These are phyloP conservation scores for Helogale parvula DNA, from an alignment of 2,113 vertebrate species.

Conservation along the genomic window DNA sequence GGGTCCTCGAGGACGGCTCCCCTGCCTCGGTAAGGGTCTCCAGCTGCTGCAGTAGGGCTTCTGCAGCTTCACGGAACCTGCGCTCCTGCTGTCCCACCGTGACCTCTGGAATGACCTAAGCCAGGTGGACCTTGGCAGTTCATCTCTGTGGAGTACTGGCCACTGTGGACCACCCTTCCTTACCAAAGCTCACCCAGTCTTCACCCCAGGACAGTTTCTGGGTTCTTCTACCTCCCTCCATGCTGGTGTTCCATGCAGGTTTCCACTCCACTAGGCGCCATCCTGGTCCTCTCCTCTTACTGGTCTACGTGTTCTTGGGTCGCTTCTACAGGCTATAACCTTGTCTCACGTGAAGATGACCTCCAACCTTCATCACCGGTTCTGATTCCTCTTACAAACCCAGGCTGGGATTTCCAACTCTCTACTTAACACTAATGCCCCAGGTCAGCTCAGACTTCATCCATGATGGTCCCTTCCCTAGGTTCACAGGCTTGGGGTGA, in stretches of 20 bases:
- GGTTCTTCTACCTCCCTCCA: neutral
- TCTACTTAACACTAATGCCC: neutral
- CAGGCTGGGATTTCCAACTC: neutral
- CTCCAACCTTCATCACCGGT: neutral
- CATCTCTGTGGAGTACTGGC: neutral
- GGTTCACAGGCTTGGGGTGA: neutral
- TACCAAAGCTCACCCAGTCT: neutral
- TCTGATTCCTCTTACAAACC: neutral
- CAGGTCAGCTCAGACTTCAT: neutral
- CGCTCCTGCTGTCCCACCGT: neutral
- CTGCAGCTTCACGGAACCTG: neutral
- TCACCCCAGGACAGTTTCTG: neutral
- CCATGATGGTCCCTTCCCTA: neutral
- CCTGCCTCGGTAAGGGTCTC: neutral
- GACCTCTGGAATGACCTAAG: too few species aligned
- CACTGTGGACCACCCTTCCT: neutral
- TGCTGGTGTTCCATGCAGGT: neutral
- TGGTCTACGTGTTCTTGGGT: neutral
- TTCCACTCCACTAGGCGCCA: neutral
- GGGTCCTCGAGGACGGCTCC: neutral
- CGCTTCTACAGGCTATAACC: neutral
- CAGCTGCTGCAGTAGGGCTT: neutral
- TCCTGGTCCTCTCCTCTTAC: neutral
- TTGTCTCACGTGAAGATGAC: neutral
- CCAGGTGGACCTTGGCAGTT: neutral